Conservation (phyloP, 2,113 vertebrate genomes). For the Maccullochella peelii region DNA sequence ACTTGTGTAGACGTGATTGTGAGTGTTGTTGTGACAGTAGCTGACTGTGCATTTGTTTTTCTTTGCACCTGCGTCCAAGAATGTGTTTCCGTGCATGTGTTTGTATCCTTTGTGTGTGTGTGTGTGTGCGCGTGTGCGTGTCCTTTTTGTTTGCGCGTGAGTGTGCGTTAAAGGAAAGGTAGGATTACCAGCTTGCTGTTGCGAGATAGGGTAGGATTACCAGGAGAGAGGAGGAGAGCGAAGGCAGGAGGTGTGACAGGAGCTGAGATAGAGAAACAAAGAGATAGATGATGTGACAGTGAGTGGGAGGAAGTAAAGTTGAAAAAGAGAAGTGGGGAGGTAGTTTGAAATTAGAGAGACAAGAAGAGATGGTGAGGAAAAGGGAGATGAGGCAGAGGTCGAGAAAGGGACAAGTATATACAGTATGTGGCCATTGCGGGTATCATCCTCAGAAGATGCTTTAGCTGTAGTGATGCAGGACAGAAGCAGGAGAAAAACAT, state of each 20-base stretch:
- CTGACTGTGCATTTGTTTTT: slow-evolving; percentile 12
- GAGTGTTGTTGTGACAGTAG: slow-evolving; percentile 41
- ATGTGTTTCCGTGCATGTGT: slow-evolving; percentile 11
- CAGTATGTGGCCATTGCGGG: neutral
- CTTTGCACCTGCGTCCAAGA: neutral
- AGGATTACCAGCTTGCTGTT: slow-evolving; percentile 74
- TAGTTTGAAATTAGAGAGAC: slow-evolving; percentile 27
- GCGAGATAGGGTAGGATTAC: slow-evolving; percentile 74
- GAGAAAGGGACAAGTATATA: neutral
- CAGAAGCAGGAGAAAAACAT: neutral
- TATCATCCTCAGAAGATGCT: neutral
- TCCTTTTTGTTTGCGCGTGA: slow-evolving; percentile 31
- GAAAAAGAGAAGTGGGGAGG: slow-evolving; percentile 15
- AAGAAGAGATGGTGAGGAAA: neutral
- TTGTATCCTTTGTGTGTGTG: neutral
- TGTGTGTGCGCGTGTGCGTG: neutral
- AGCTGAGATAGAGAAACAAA: slow-evolving; percentile 56
- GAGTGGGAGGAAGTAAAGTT: slow-evolving; percentile 58
- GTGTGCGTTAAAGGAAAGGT: slow-evolving; percentile 54
- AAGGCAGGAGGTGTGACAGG: slow-evolving; percentile 62
- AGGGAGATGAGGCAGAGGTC: neutral
- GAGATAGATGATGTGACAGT: slow-evolving; percentile 64
- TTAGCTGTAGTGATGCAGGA: neutral
- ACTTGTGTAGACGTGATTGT: slow-evolving; percentile 10
- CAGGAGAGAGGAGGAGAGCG: slow-evolving; percentile 23